Percentiles rank a stretch among this genome's conserved stretches.
Evolutionary conservation across 2,888 invertebrate species (phyloP).

Genomic region (Hyposoter dolosus): DNA sequence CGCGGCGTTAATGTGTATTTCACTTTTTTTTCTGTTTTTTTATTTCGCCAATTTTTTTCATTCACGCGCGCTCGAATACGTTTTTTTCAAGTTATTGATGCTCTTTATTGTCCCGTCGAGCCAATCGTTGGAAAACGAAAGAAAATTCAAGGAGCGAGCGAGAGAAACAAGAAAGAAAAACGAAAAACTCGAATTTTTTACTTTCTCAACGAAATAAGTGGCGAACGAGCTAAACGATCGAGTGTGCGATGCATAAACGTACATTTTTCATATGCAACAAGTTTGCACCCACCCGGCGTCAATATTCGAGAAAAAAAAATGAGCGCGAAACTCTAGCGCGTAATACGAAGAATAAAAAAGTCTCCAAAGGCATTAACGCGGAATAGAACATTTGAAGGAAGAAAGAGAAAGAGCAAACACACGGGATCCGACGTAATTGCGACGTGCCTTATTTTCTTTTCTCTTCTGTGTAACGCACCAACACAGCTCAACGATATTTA

Average conservation of each 20-base stretch:
- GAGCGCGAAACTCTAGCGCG: not conserved
- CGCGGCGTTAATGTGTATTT: slow-evolving; percentile 9
- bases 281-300: slow-evolving; percentile 31
- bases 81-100: not conserved
- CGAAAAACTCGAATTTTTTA: not conserved
- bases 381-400: not conserved
- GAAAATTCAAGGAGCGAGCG: not conserved
- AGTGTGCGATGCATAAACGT: not conserved
- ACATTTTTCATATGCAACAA: not conserved
- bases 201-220: not conserved
- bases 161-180: not conserved
- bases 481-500: slow-evolving; percentile 11
- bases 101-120: not conserved
- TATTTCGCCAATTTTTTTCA: not conserved
- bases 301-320: not conserved
- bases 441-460: slow-evolving; percentile 57
- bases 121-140: not conserved
- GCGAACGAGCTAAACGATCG: not conserved
- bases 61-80: not conserved
- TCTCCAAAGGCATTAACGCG: not conserved
- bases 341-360: not conserved
- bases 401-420: slow-evolving; percentile 11
- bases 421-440: slow-evolving; percentile 50
- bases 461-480: slow-evolving; percentile 44
- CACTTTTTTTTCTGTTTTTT: not conserved